Conservation (phyloP, 2,113 vertebrate species). For the Murina feae region DNA sequence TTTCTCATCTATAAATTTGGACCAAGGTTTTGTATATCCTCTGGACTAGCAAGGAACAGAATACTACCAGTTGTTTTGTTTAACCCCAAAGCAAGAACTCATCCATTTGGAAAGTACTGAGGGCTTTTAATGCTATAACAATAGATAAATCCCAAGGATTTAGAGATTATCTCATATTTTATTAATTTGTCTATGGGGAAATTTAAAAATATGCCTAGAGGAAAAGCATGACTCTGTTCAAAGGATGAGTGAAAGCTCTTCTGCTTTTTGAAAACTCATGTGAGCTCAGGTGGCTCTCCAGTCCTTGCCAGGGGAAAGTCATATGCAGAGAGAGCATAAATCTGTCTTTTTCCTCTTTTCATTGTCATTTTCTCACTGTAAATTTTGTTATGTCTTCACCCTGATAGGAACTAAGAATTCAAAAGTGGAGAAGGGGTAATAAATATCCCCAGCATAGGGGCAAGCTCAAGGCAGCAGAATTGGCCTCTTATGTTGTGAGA, state of each 20-base stretch:
- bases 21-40: background rate
- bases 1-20: background rate
- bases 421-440: background rate
- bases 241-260: background rate
- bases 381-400: background rate
- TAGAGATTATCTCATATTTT: background rate
- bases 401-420: background rate
- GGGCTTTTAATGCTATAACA: background rate
- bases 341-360: background rate
- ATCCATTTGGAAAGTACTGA: background rate
- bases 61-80: background rate
- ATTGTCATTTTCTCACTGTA: background rate
- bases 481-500: background rate
- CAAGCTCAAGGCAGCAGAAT: background rate
- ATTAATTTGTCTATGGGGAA: background rate
- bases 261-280: background rate
- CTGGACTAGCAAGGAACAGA: background rate
- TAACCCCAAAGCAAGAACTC: background rate
- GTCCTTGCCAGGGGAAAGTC: background rate
- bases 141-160: background rate
- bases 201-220: background rate
- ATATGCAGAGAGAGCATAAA: background rate
- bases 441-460: background rate
- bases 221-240: background rate
- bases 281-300: background rate